phyloP scores from a whole-genome alignment of 1,140 invertebrate genomes.

The Orius insidiosus region DNA sequence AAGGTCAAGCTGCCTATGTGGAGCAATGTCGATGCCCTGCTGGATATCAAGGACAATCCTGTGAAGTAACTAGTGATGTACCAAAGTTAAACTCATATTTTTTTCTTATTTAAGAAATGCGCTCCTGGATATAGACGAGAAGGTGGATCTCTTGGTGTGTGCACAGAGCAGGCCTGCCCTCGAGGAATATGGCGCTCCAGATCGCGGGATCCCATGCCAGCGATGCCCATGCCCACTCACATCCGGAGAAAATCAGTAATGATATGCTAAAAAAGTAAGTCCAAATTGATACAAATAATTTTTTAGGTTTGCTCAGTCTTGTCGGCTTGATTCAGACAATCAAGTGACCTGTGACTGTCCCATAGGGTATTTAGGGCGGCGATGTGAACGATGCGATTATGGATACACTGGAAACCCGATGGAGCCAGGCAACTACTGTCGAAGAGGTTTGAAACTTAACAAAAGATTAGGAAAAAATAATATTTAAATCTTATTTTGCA shows the following conservation, averaged over 20 bases:
- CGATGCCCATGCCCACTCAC: slow-evolving; percentile 80
- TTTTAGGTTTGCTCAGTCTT: slow-evolving; percentile 55
- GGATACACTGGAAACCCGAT: slow-evolving; percentile 65
- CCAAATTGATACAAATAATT: no score
- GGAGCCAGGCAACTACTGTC: slow-evolving; percentile 45
- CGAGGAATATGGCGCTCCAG: slow-evolving; percentile 78
- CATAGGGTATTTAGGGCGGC: slow-evolving; percentile 62
- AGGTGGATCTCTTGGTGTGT: slow-evolving; percentile 57
- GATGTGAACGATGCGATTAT: slow-evolving; percentile 60
- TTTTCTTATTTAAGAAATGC: slow-evolving; percentile 55
- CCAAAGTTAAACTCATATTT: not conserved
- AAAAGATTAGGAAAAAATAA: no score
- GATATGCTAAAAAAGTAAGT: slow-evolving; percentile 4
- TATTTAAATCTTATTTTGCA: slow-evolving; percentile 12
- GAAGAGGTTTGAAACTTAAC: no score
- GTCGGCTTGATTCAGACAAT: slow-evolving; percentile 56
- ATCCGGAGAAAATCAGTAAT: slow-evolving; percentile 24
- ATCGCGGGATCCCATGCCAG: slow-evolving; percentile 58
- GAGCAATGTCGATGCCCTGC: slow-evolving; percentile 77
- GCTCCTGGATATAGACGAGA: slow-evolving; percentile 62
- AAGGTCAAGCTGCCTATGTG: slow-evolving; percentile 56
- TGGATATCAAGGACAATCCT: slow-evolving; percentile 72
- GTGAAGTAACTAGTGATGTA: slow-evolving; percentile 41
- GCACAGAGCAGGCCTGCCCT: slow-evolving; percentile 48
- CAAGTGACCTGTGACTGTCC: slow-evolving; percentile 73